A percentile compares a stretch with the other conserved stretches of the same genome.
Conservation (phyloP, 53 echinoderm and acorn worm species). For the Holothuria leucospilota region DNA sequence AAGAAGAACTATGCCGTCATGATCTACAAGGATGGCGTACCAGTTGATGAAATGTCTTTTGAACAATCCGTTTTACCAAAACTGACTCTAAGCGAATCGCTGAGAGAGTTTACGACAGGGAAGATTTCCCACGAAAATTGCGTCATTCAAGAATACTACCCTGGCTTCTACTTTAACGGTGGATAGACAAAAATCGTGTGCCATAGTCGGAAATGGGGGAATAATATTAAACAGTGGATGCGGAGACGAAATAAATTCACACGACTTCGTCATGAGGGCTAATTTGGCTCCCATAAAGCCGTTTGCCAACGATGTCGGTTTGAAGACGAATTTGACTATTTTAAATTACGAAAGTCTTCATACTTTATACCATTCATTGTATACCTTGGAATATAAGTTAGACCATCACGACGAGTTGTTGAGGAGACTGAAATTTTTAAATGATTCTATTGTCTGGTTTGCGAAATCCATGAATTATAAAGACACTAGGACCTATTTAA, state of each 20-base stretch:
- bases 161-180: conserved; percentile 5
- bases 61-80: conserved; percentile 31
- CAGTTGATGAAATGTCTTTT: conserved; percentile 23
- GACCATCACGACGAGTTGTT: conserved; percentile 56
- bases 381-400: conserved; percentile 46
- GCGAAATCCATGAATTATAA: conserved; percentile 71
- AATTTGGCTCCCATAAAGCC: conserved; percentile 46
- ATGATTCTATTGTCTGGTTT: conserved; percentile 88
- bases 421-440: conserved; percentile 67
- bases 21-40: conserved; percentile 30
- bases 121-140: conserved; percentile 48
- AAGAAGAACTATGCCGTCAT: conserved; percentile 50
- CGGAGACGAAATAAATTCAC: conserved; percentile 31
- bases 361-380: conserved; percentile 69
- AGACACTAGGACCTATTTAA: conserved; percentile 66
- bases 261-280: conserved; percentile 47
- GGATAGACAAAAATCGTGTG: conserved; percentile 9
- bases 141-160: conserved; percentile 44
- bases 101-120: conserved; percentile 27
- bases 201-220: conserved; percentile 40
- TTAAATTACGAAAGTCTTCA: conserved; percentile 85
- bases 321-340: conserved; percentile 71
- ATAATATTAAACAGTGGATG: conserved; percentile 34
- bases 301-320: conserved; percentile 66
- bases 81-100: conserved; percentile 2